Evolutionary conservation across 2,113 vertebrate genomes (phyloP), one percentile per base, ranked within the genome.

Genomic region (Thymallus thymallus): DNA sequence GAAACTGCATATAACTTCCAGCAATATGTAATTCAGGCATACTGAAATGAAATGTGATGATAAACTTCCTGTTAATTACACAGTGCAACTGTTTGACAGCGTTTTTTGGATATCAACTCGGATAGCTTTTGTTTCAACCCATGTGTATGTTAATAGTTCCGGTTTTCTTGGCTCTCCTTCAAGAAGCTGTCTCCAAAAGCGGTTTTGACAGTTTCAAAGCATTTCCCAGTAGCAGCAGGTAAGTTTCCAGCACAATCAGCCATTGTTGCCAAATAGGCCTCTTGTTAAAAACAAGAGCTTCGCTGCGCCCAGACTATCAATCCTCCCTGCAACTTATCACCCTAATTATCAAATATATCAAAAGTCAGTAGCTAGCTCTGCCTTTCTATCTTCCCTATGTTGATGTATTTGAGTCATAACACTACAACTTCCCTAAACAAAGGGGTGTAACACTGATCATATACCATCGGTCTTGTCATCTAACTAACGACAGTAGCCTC

Each of bases 71-170:
- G 35, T 41, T 41, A 10, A 41, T 41, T 41, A 41, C 9, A 41
- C 7, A 41, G 35, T 41, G 35, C 13, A 14, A 51, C 48, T 51
- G 48, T 51, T 51, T 7, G 16, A 16, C 35, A 41, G 35, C 7
- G 35, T 51, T 18, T 1, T 1, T 46, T 4, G 41, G 9, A 58
- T 18, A 73, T 75, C 10, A 75, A 75, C 32, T 29, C 30, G 3
- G 41, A 45, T 24, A 65, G 61, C 51, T 63, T 73, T 66, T 66
- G 72, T 66, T 66, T 67, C 66, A 70, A 41, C 35, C 35, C 23
- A 12, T 69, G 35, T 2, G 9, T 12, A 6, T n/a, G 16, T 20
- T 62, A 41, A 62, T 41, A 51, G 16, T 26, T 9, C 45, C 6
- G n/a, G 2, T 70, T 35, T 78, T 22, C 60, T 41, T 41, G 35